phyloP scores from a whole-genome alignment of 2,113 vertebrate species.

The Nestor notabilis region DNA sequence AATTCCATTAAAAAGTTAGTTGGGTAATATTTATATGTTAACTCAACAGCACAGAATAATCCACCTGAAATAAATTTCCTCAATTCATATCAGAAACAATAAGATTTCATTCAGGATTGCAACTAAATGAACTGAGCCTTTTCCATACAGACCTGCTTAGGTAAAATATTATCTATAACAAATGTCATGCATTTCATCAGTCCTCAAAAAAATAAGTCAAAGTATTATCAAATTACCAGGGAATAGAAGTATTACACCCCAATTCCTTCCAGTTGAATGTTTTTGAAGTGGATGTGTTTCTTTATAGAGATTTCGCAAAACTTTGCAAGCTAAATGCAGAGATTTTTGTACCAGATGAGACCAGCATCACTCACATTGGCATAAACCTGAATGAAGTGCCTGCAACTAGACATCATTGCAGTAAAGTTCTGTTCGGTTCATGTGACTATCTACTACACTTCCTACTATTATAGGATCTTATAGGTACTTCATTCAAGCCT shows the following conservation, averaged over 20 bases:
- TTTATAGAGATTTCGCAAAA: background rate
- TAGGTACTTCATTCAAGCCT: background rate
- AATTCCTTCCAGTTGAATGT: background rate
- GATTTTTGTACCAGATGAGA: background rate
- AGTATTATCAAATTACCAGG: background rate
- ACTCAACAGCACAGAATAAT: background rate
- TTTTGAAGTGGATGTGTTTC: background rate
- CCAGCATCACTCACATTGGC: background rate
- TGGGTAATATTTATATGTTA: background rate
- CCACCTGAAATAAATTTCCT: background rate
- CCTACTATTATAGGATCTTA: background rate
- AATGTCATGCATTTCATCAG: background rate
- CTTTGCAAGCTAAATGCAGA: background rate
- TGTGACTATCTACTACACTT: background rate
- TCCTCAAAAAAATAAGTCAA: background rate
- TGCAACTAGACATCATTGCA: background rate
- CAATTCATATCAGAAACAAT: background rate
- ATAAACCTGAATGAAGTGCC: background rate
- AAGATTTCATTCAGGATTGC: background rate
- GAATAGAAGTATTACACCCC: background rate
- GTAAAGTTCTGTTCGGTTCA: background rate
- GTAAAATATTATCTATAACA: background rate
- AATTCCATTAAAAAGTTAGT: background rate
- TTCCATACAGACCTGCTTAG: background rate
- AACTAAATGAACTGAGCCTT: background rate